phyloP scores from a whole-genome alignment of 2,888 invertebrate species.

The Tridacna crocea region DNA sequence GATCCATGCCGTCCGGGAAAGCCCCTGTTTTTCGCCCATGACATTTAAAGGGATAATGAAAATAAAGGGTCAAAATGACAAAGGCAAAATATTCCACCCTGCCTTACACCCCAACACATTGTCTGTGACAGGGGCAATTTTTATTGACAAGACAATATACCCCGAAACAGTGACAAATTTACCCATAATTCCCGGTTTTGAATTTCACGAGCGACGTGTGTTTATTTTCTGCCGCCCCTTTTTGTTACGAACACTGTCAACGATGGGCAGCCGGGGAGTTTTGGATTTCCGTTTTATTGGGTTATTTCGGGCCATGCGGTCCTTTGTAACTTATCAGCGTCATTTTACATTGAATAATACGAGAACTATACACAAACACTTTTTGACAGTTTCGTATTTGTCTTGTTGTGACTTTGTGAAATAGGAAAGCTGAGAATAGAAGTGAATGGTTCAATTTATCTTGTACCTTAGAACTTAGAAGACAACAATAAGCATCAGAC shows the following conservation, averaged over 20 bases:
- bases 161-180: slow-evolving; percentile 5
- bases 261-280: slow-evolving; percentile 10
- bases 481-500: too few relatives aligned
- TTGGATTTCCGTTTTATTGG: slow-evolving; percentile 14
- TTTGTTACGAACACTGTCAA: slow-evolving; percentile 10
- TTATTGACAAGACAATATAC: neutral
- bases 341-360: neutral
- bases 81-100: too few relatives aligned
- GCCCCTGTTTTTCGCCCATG: too few relatives aligned
- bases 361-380: neutral
- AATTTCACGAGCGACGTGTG: slow-evolving; percentile 6
- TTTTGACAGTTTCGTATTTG: neutral
- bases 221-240: slow-evolving; percentile 13
- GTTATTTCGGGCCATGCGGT: neutral
- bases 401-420: neutral
- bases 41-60: too few relatives aligned
- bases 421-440: neutral
- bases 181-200: slow-evolving; percentile 18
- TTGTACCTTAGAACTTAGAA: too few relatives aligned
- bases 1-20: too few relatives aligned
- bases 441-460: too few relatives aligned
- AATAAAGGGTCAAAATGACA: too few relatives aligned
- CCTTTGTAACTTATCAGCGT: neutral
- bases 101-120: neutral
- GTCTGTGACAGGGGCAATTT: neutral